Percentiles rank a stretch among this genome's conserved stretches.
Evolutionary conservation across 2,888 invertebrate genomes (phyloP).

Genomic region (Carcina quercana): DNA sequence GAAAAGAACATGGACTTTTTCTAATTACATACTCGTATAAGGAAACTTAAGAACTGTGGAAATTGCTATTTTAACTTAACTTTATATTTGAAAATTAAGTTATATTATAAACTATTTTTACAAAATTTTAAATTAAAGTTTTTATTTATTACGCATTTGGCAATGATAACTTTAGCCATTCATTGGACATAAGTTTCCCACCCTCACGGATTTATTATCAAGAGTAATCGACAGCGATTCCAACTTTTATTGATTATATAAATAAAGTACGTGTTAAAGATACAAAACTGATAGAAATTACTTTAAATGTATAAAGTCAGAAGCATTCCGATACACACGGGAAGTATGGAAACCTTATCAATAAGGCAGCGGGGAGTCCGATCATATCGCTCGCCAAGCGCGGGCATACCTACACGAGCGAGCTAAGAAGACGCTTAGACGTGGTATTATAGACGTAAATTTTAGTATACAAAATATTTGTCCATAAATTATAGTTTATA

Average conservation of each 20-base stretch:
- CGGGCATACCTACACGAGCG: slow-evolving; percentile 41
- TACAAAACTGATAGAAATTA: slow-evolving; percentile 38
- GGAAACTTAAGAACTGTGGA: too few relatives aligned
- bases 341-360: slow-evolving; percentile 71
- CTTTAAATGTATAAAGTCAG: slow-evolving; percentile 46
- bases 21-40: too few relatives aligned
- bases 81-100: too few relatives aligned
- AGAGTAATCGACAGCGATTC: background rate
- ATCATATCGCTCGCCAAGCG: slow-evolving; percentile 55
- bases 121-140: too few relatives aligned
- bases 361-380: slow-evolving; percentile 69
- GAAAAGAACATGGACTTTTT: too few relatives aligned
- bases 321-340: slow-evolving; percentile 64
- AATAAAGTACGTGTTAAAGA: slow-evolving; percentile 1
- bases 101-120: too few relatives aligned
- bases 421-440: slow-evolving; percentile 47
- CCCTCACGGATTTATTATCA: background rate
- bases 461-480: background rate
- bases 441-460: slow-evolving; percentile 49
- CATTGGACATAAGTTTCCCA: too few relatives aligned
- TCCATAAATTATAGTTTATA: background rate
- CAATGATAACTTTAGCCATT: too few relatives aligned
- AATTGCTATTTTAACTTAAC: too few relatives aligned
- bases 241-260: background rate
- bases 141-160: too few relatives aligned